Base-by-base conservation (phyloP, 2,888 invertebrate genomes). In the Saturnia japonica region DNA sequence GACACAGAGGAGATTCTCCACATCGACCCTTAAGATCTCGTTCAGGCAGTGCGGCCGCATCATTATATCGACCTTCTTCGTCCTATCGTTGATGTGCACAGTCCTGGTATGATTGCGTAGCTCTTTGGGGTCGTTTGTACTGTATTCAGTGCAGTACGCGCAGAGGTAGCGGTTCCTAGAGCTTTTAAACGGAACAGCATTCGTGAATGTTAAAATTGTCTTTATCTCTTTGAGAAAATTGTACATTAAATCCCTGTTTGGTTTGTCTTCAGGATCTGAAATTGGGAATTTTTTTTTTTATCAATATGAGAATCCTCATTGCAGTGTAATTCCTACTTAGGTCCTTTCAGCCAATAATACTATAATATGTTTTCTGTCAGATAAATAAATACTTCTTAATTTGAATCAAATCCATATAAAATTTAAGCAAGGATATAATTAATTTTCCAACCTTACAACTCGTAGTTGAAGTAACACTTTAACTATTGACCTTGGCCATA, bases 11-110 rank as follows among this genome's bases (percentile, higher is more conserved):
- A 90, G 73, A 25, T 85, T 77, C 0, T 83, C 72, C 0, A 90
- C 82, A 14, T 93, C 92, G 0, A 93, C 45, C 73, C 88, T 88
- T 0, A 91, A 47, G 0, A 88, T 80, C 72, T 91, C 90, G 68
- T 92, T 88, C 22, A 78, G 45, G 78, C 82, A 86, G 0, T 79
- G 73, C 0, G 91, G 91, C 19, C 84, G 75, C 77, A 93, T 78
- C 0, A 82, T 78, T 0, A 76, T 74, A 22, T 90, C 87, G 0
- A 91, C 76, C 3, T 74, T 75, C 0, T 75, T 71, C 0, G 74
- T 77, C 6, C 82, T 71, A 0, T 83, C 84, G 0, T 74, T 73
- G 0, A 74, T 68, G 64, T 92, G 92, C 1, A 72, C 34, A 0
- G 77, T 77, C 1, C 78, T 74, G 0, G 86, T 87, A 72, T 92